Percentiles rank a stretch among this genome's conserved stretches.
Evolutionary conservation across 2,797 vertebrate species (phyloP).

Genomic region (Pseudocheirus occidentalis): DNA sequence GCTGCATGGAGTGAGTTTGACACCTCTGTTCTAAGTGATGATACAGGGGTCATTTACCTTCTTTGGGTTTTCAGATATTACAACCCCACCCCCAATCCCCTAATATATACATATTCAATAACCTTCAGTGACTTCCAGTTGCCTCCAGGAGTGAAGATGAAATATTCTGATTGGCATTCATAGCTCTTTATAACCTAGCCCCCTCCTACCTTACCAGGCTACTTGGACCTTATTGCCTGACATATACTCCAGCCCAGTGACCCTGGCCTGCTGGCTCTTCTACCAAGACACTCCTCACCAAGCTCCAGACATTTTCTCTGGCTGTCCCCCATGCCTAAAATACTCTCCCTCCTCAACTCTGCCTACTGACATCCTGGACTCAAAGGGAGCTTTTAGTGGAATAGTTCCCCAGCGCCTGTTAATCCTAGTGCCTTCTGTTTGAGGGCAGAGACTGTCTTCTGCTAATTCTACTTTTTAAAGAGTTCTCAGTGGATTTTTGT

Average conservation of each 20-base stretch:
- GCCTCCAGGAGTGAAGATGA: background rate
- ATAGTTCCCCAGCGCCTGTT: background rate
- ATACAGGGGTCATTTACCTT: background rate
- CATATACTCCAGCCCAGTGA: background rate
- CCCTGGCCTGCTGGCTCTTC: background rate
- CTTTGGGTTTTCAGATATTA: background rate
- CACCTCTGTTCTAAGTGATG: too few species aligned
- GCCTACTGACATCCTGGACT: background rate
- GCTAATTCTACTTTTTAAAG: too few species aligned
- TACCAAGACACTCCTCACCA: background rate
- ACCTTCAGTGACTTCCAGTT: background rate
- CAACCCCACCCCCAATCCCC: background rate
- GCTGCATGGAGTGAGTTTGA: too few species aligned
- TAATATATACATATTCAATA: background rate
- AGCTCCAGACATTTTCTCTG: background rate
- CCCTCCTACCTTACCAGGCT: background rate
- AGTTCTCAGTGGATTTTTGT: too few species aligned
- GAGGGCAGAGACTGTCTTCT: background rate
- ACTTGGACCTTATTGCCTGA: background rate
- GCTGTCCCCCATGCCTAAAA: background rate
- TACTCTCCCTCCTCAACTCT: background rate
- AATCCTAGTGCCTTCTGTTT: background rate
- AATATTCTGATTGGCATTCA: background rate
- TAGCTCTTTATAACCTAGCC: slow-evolving; percentile 48
- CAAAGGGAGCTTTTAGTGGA: background rate